A percentile compares a stretch with the other conserved stretches of the same genome.
Evolutionary conservation across 2,113 vertebrate genomes (phyloP).

Genomic region (Cyanoramphus novaezelandiae): DNA sequence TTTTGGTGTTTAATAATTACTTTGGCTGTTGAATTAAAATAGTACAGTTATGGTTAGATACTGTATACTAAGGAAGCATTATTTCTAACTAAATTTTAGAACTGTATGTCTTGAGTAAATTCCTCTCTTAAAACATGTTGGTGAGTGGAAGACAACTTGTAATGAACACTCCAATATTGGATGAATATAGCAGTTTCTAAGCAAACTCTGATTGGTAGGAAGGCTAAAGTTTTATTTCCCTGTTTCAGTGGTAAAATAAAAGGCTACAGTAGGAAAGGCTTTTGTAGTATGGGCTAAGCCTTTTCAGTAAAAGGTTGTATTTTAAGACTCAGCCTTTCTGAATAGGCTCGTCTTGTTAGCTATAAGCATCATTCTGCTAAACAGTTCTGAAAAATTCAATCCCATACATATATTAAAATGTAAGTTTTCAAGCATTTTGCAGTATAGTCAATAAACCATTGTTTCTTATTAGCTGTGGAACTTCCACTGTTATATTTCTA

Average conservation of each 20-base stretch:
- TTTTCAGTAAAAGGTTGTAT: background rate
- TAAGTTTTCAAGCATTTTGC: background rate
- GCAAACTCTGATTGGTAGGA: background rate
- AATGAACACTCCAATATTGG: background rate
- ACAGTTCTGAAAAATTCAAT: background rate
- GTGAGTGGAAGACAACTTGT: background rate
- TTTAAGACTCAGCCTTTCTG: background rate
- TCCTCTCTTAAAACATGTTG: background rate
- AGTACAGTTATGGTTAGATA: background rate
- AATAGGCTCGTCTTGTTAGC: background rate
- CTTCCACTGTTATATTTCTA: background rate
- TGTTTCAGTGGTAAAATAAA: background rate
- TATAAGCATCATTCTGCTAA: background rate
- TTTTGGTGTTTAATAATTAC: background rate
- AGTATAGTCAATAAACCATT: background rate
- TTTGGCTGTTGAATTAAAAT: background rate
- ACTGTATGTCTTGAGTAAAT: background rate
- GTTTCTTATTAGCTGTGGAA: background rate
- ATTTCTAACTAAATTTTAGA: background rate
- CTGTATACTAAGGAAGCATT: background rate
- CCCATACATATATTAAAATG: accelerated
- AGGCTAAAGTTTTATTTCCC: background rate
- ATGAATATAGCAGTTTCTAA: background rate
- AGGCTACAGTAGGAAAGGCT: background rate
- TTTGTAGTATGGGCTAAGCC: background rate